Base-by-base conservation (phyloP, 2,888 invertebrate species). In the Habroteleia sp. region DNA sequence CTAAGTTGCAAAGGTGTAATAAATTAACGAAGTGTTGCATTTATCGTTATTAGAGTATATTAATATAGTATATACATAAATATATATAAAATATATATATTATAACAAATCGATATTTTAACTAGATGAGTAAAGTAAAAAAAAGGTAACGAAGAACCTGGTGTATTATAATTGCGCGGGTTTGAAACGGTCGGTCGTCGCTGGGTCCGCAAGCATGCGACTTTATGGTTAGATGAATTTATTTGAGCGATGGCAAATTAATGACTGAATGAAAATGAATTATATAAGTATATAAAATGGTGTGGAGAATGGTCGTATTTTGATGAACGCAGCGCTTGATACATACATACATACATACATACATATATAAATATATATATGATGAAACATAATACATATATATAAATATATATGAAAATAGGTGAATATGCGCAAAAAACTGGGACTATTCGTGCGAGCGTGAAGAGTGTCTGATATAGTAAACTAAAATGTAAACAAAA, bases 1-100 rank as follows among this genome's bases (percentile, higher is more conserved):
- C 86, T 88, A 87, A 88, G 84, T 88, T 88, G 87, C 88, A 85
- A 87, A 86, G 81, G 69, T 84, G 84, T 87, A 84, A 87, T 84
- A 84, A 87, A 87, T 87, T 88, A 85, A 86, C 81, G 77, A 87
- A 82, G 87, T 74, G 74, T 88, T 88, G 86, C 84, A 88, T 88
- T 75, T 88, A 85, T 86, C 87, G 87, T 88, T 87, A 87, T 83
- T 87, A 88, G 86, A 87, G 84, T 87, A 84, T 87, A 84, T 84
- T 82, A 79, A 81, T 82, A 83, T 84, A 79, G 77, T 78, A 79
- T 78, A 79, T 74, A 65, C 63, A 71, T 68, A 73, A 65, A 77
- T 68, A 68, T 68, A 69, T 69, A 48, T 65, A 54, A 25, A 46
- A 71, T 58, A 72, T 44, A 66, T 63, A 72, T 60, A n/a, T n/a